Evolutionary conservation across 2,888 invertebrate genomes (phyloP).

Genomic region (Cantharis rustica): DNA sequence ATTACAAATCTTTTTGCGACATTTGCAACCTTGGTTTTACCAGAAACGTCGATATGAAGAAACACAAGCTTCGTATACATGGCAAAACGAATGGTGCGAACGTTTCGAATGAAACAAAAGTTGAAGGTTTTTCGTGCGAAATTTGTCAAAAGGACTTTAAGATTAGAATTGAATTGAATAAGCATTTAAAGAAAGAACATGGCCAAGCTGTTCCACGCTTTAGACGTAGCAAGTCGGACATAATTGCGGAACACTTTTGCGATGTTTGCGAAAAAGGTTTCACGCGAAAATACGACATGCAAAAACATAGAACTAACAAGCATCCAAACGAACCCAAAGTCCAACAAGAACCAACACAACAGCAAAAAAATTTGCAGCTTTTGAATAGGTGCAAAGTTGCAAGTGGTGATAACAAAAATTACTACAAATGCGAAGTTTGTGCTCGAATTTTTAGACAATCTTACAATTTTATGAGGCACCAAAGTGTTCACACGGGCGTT

Average conservation of each 20-base stretch:
- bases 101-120: neutral
- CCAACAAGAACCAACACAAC: conserved; percentile 18
- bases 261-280: conserved; percentile 48
- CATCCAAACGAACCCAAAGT: conserved; percentile 36
- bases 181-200: conserved; percentile 39
- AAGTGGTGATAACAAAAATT: conserved; percentile 40
- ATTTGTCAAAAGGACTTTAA: conserved; percentile 38
- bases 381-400: conserved; percentile 43
- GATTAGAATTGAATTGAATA: conserved; percentile 35
- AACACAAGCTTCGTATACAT: neutral
- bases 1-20: conserved; percentile 32
- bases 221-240: conserved; percentile 45
- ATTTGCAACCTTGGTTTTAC: conserved; percentile 33
- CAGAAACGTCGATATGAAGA: conserved; percentile 27
- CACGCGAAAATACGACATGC: conserved; percentile 51
- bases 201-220: conserved; percentile 19
- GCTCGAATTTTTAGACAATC: conserved; percentile 47
- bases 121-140: conserved; percentile 27
- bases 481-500: conserved; percentile 56
- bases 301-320: conserved; percentile 45
- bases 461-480: conserved; percentile 57
- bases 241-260: conserved; percentile 45
- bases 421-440: conserved; percentile 56
- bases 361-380: conserved; percentile 34
- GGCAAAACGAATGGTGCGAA: neutral